Evolutionary conservation across 2,113 vertebrate species (phyloP).

Genomic region (Pituophis catenifer): DNA sequence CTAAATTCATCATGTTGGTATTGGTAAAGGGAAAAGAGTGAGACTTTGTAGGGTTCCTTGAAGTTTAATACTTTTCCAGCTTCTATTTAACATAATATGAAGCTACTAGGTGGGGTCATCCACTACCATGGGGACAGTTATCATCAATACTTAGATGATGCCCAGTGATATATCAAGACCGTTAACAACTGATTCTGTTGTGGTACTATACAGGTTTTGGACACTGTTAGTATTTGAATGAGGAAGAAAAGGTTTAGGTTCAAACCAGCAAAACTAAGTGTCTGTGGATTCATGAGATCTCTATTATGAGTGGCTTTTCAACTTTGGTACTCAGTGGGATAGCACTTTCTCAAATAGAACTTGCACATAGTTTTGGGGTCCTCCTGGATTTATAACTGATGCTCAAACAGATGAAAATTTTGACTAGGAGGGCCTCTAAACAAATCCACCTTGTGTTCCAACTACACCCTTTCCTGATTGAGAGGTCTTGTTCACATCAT

Average conservation of each 20-base stretch:
- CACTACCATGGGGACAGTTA: not conserved
- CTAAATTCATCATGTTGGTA: not conserved
- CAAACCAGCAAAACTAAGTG: not conserved
- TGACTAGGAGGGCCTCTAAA: not conserved
- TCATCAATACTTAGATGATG: not conserved
- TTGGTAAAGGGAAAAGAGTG: not conserved
- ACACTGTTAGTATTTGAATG: not conserved
- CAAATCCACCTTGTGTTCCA: not conserved
- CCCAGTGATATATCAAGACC: not conserved
- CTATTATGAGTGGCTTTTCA: not conserved
- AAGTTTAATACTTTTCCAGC: not conserved
- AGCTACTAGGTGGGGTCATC: not conserved
- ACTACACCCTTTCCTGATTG: not conserved
- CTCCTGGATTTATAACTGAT: not conserved
- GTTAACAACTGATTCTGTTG: not conserved
- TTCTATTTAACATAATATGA: not conserved
- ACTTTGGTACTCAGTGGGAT: not conserved
- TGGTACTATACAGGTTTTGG: not conserved
- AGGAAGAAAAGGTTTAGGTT: not conserved
- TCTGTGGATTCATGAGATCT: not conserved
- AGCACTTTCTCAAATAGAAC: not conserved
- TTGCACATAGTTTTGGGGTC: not conserved
- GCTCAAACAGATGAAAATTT: not conserved
- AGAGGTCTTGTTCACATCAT: not conserved
- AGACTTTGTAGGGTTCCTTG: not conserved